Conservation (phyloP, 35 echinoderm and acorn worm species). For the Eucidaris tribuloides region DNA sequence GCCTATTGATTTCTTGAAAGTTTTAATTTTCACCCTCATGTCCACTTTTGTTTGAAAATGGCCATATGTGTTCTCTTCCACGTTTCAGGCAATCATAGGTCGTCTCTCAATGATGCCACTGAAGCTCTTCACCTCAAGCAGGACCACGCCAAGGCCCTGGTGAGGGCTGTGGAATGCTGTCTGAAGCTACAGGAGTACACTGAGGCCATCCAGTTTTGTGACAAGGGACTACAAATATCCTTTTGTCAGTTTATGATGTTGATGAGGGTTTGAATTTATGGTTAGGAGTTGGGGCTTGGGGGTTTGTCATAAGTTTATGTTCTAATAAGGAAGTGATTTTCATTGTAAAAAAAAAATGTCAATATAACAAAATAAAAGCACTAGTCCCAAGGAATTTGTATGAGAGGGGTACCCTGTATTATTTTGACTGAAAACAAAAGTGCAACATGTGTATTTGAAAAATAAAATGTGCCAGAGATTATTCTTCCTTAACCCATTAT, state of each 20-base stretch:
- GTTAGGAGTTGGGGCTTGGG: background rate
- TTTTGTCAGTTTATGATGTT: background rate
- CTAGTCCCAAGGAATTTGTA: background rate
- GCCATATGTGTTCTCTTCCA: no score
- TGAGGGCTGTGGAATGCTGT: conserved; percentile 47
- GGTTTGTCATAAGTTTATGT: background rate
- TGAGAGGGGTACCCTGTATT: background rate
- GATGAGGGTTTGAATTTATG: background rate
- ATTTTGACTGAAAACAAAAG: background rate
- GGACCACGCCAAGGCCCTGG: conserved; percentile 49
- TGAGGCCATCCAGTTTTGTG: conserved; percentile 55
- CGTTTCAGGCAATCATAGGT: conserved; percentile 69
- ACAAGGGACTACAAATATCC: conserved; percentile 58
- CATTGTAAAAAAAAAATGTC: background rate
- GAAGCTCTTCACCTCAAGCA: conserved; percentile 57
- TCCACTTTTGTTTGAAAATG: no score
- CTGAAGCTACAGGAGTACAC: conserved; percentile 41
- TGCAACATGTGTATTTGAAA: no score
- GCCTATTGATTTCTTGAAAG: no score
- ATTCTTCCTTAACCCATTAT: conserved; percentile 2
- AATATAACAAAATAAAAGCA: background rate
- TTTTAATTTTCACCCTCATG: no score
- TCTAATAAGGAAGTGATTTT: background rate
- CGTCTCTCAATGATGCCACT: conserved; percentile 57
- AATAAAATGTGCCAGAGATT: no score